Evolutionary conservation across 2,797 vertebrate genomes (phyloP).

Genomic region (Silurus aristotelis): DNA sequence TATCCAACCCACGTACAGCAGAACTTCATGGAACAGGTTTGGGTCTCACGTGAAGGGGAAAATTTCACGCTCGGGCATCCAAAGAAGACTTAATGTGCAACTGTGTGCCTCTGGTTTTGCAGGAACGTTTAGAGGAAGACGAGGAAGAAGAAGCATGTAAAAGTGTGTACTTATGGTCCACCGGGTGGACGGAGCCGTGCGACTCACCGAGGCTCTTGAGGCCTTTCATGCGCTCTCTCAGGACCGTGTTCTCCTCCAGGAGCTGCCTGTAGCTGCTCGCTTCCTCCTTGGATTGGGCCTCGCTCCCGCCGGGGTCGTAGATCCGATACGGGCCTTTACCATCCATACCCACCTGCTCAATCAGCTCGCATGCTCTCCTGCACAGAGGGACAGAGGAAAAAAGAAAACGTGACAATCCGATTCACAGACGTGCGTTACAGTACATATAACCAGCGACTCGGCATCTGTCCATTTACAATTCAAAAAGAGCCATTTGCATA

Average conservation of each 20-base stretch:
- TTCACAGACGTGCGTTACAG: neutral
- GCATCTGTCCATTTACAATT: constrained; percentile 56
- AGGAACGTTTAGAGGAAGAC: no score
- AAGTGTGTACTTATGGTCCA: no score
- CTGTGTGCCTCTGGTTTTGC: no score
- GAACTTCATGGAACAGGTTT: no score
- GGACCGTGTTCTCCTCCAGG: constrained; percentile 87
- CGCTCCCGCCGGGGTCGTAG: constrained; percentile 91
- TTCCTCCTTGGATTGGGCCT: constrained; percentile 76
- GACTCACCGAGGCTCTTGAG: constrained; percentile 91
- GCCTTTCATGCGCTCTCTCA: constrained; percentile 95
- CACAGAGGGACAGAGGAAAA: constrained; percentile 7
- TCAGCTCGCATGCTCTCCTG: constrained; percentile 69
- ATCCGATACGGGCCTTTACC: constrained; percentile 94
- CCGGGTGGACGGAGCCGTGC: neutral
- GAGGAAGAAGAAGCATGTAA: no score
- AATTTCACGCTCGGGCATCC: no score
- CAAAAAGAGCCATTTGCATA: constrained; percentile 61
- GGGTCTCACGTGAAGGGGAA: no score
- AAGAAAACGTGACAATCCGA: neutral
- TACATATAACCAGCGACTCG: neutral
- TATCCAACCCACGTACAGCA: no score
- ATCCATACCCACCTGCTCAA: constrained; percentile 82
- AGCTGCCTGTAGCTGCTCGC: constrained; percentile 83
- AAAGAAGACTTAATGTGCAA: no score